Percentiles rank a stretch among this genome's conserved stretches.
Evolutionary conservation across 2,113 vertebrate species (phyloP).

Genomic region (Microcebus murinus): DNA sequence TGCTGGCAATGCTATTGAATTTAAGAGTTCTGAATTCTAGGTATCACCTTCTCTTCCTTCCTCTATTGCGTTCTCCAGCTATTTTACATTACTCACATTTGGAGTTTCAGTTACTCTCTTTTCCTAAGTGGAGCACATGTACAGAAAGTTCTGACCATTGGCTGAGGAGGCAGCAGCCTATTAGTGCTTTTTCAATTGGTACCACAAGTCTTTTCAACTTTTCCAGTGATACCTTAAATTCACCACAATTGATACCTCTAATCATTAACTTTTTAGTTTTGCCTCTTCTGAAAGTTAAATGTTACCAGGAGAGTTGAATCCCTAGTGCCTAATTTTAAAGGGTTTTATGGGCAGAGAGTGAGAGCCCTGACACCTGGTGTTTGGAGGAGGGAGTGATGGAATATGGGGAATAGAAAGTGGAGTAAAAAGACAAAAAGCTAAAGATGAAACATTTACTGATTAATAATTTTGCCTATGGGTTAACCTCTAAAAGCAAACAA

Average conservation of each 20-base stretch:
- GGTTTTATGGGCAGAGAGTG: too few species aligned
- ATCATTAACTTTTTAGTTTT: not conserved
- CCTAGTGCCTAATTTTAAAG: too few species aligned
- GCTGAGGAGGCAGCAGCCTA: not conserved
- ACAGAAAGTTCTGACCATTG: not conserved
- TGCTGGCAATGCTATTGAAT: not conserved
- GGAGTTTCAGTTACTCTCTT: not conserved
- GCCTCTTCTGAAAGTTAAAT: not conserved
- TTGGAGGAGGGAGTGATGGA: not conserved
- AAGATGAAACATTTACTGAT: not conserved
- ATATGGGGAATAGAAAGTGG: not conserved
- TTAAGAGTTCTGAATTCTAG: not conserved
- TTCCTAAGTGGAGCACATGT: not conserved
- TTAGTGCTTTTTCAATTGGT: not conserved
- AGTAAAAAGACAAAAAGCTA: constrained; percentile 8
- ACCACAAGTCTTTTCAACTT: not conserved
- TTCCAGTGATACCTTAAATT: not conserved
- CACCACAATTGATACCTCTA: not conserved
- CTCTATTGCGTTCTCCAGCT: not conserved
- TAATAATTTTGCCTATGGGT: not conserved
- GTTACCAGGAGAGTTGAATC: not conserved
- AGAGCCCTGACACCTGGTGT: not conserved
- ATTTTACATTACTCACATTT: not conserved
- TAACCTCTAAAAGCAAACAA: constrained; percentile 25
- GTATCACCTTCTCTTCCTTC: not conserved